Evolutionary conservation across 2,797 vertebrate species (phyloP), one percentile per base, ranked within the genome.

Genomic region (Epinephelus coioides): DNA sequence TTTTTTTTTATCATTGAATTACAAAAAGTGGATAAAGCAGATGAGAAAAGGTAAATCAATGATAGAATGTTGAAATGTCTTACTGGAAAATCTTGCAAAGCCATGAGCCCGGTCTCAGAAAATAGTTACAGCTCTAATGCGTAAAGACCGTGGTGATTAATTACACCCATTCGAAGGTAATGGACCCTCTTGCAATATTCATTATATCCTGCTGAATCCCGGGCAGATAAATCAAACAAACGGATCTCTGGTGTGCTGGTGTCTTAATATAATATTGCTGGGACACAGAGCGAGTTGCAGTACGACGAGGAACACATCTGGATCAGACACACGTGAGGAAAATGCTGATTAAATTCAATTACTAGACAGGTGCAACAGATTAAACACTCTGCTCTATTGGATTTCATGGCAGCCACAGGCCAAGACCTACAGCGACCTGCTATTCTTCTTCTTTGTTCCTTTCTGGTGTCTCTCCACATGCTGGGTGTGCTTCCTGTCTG

Each of bases 141-240:
- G 80, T 69, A 72, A 83, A 71, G 76, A 73, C 49, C 4, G 5
- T 14, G 40, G 63, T 81, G 87, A 91, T 89, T 90, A 89, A 92
- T 92, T 82, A 80, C 54, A 82, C 55, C 46, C 81, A 80, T 87
- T 89, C 6, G 56, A 88, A 88, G 86, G 83, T 90, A 90, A 91
- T 89, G 84, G 77, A 77, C 78, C 73, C 63, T 86, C 79, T 77
- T 91, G 80, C 68, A 93, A 89, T 92, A 92, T 93, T 91, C 79
- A 93, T 91, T 86, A 86, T 70, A 81, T 90, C 89, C 84, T 78
- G 78, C 79, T 86, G 53, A 88, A 90, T 87, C 69, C 70, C 49
- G 6, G 77, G 87, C 54, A 82, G 55, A 91, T 91, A 86, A 90
- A 89, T 91, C 89, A 90, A 89, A 91, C 69, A 49, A 78, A 73